These are phyloP conservation scores for Seladonia tumulorum DNA, from an alignment of 2,888 invertebrate genomes.

Conservation along the genomic window DNA sequence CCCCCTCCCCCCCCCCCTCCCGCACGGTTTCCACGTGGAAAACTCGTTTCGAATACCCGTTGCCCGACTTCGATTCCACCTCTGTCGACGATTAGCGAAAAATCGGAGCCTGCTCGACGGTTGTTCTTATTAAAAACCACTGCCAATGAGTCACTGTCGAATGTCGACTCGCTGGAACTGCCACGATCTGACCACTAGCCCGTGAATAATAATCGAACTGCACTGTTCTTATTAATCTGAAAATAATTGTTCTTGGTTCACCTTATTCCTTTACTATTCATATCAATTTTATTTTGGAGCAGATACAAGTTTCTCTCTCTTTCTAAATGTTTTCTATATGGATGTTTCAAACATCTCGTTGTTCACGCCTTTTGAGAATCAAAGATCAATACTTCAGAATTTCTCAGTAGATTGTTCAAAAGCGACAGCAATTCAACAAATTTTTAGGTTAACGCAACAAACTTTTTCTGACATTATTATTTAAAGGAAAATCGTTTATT, in stretches of 20 bases:
- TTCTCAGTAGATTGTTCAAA: too few species aligned
- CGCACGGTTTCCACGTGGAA: background rate
- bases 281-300: background rate
- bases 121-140: conserved; percentile 4
- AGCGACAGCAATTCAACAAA: too few species aligned
- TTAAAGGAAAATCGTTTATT: too few species aligned
- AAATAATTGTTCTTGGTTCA: background rate
- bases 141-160: background rate
- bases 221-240: background rate
- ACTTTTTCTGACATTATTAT: too few species aligned
- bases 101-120: background rate
- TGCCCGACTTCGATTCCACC: background rate
- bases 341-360: too few species aligned
- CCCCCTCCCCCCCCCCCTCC: background rate
- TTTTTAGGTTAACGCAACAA: too few species aligned
- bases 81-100: conserved; percentile 5
- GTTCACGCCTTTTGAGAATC: too few species aligned
- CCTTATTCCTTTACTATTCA: too few species aligned
- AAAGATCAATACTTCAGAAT: too few species aligned
- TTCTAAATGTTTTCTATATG: too few species aligned
- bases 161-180: background rate
- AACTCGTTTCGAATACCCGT: background rate
- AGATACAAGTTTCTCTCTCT: background rate
- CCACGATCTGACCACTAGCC: background rate
- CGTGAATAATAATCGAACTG: background rate